Evolutionary conservation across 2,888 invertebrate genomes (phyloP), one percentile per base, ranked within the genome.

Genomic region (Noctua comes): DNA sequence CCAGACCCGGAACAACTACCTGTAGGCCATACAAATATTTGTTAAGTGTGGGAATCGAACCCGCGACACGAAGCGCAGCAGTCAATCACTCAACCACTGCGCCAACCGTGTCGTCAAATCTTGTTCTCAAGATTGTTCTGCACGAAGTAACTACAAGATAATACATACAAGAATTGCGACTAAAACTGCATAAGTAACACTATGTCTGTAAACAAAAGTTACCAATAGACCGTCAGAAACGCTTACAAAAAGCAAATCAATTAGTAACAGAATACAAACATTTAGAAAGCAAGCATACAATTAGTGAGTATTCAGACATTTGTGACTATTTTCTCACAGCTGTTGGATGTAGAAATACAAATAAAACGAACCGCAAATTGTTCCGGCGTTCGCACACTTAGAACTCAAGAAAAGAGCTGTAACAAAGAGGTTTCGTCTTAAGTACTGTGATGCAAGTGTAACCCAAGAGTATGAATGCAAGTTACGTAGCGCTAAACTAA

Each of bases 391-490:
- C 86, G 72, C 82, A 82, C 77, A 74, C 84, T 85, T 85, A 81
- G 83, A 36, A 59, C 69, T 51, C 59, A 73, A 88, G 82, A 78
- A 84, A 87, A 84, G 76, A 83, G 68, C 78, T 74, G 76, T 77
- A 79, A 86, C 76, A 86, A 88, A 89, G 84, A 80, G 81, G 48
- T 81, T 81, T 80, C 73, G 62, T 80, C 77, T 73, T 80, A 72
- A 75, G 72, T 66, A 75, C 83, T 86, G 64, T 65, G 71, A 69
- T 51, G 86, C 81, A 78, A 86, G 86, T 80, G 77, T 69, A 31
- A 62, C 68, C 13, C 21, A 31, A 65, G 76, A 68, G 87, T 86
- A 84, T 86, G 73, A 68, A 84, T 73, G 13, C 21, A n/a, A 10
- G 21, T 27, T 76, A 71, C 2, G 59, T 68, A 86, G 84, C 75